These are phyloP conservation scores for Mus caroli DNA, from an alignment of 2,797 vertebrate genomes.

Conservation along the genomic window DNA sequence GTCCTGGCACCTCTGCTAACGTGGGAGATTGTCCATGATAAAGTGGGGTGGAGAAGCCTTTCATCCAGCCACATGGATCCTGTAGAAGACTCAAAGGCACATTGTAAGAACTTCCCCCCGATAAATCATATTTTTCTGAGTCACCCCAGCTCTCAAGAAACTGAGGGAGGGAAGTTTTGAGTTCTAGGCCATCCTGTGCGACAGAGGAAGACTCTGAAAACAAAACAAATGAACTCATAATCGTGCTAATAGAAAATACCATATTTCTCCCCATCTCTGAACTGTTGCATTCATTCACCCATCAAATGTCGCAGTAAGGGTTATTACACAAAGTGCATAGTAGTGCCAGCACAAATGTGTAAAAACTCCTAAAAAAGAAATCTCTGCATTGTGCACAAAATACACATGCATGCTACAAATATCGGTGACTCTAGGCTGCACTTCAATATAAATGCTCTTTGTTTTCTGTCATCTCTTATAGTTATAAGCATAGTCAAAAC, in stretches of 20 bases:
- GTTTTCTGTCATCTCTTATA: background rate
- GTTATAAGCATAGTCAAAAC: background rate
- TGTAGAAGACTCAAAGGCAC: slow-evolving; percentile 18
- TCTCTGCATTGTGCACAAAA: background rate
- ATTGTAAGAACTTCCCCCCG: background rate
- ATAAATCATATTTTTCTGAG: background rate
- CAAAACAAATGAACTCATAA: background rate
- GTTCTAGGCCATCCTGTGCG: background rate
- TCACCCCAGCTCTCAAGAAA: background rate
- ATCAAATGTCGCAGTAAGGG: background rate
- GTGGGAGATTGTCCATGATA: background rate
- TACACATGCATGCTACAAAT: background rate
- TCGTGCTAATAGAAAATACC: slow-evolving; percentile 3
- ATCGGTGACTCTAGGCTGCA: background rate
- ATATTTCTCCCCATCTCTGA: background rate
- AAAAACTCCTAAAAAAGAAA: background rate
- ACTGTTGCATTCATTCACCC: background rate
- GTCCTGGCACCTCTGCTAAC: background rate
- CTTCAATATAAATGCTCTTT: slow-evolving; percentile 27
- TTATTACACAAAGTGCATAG: background rate
- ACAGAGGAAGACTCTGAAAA: background rate
- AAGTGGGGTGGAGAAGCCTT: background rate
- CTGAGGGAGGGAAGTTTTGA: background rate
- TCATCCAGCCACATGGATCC: background rate
- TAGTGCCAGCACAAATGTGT: background rate